Percentiles rank a stretch among this genome's conserved stretches.
Conservation (phyloP, 1,140 invertebrate genomes). For the Heliothis subflexa region DNA sequence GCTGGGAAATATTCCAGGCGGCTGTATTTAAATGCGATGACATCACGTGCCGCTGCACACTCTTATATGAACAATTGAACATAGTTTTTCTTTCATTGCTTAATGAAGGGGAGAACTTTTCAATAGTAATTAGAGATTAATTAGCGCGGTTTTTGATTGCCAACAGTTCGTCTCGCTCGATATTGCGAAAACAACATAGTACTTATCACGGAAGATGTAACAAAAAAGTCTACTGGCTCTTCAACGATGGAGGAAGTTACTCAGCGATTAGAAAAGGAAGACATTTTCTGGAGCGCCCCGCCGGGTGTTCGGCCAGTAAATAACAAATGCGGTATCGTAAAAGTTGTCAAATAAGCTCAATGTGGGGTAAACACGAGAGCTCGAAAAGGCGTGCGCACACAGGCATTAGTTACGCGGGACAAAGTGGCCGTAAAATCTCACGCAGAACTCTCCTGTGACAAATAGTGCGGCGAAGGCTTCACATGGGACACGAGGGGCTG, state of each 20-base stretch:
- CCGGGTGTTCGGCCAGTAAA: conserved; percentile 11
- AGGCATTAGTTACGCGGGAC: conserved; percentile 51
- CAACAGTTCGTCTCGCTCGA: neutral
- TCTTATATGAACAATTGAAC: neutral
- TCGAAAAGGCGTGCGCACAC: conserved; percentile 47
- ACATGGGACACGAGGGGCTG: neutral
- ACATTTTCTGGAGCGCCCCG: neutral
- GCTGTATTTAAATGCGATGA: conserved; percentile 44
- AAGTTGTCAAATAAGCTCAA: conserved; percentile 28
- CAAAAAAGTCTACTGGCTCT: too few species aligned
- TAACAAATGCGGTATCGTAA: conserved; percentile 30
- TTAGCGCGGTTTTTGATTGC: neutral
- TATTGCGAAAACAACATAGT: neutral
- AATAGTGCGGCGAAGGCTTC: conserved; percentile 40
- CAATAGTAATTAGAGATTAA: neutral
- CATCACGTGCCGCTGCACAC: conserved; percentile 34
- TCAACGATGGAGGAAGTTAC: neutral
- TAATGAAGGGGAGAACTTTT: neutral
- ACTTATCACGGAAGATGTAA: too few species aligned
- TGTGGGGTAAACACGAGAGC: conserved; percentile 26
- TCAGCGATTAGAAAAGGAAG: neutral
- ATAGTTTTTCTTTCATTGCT: conserved; percentile 5
- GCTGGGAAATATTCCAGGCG: conserved; percentile 50
- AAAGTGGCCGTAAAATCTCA: conserved; percentile 53
- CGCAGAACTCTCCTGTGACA: conserved; percentile 48